Evolutionary conservation across 2,113 vertebrate species (phyloP), one percentile per base, ranked within the genome.

Genomic region (Tricholaema leucomelas): DNA sequence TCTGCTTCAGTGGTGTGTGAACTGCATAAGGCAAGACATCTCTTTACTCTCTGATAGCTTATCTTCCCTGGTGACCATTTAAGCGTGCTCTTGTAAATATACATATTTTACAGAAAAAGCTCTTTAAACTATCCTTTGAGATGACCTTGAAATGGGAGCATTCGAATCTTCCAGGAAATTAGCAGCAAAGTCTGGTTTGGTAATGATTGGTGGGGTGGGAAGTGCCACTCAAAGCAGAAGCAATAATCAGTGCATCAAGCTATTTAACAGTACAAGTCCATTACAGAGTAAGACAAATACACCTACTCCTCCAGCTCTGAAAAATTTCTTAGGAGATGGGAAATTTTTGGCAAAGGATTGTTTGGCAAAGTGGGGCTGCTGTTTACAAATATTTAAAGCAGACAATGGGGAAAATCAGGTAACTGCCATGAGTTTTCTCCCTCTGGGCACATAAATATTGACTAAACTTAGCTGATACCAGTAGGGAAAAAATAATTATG

Each of bases 1-100:
- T 98, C 98, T 98, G 98, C 98, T 99, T 98, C 98, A 98, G 92
- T 98, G 98, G 98, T 98, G 98, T 99, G 98, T 99, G 98, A 99
- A 98, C 98, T 98, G 97, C 96, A 98, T 98, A 98, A 98, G 98
- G 97, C 98, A 98, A 98, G 98, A 98, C 98, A 98, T 98, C 98
- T 98, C 98, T 98, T 98, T 98, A 98, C 98, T 99, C 97, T 98
- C 97, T 98, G 98, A 98, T 98, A 98, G 98, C 97, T 98, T 98
- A 98, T 98, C 98, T 98, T 98, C 98, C 98, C 98, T 97, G 98
- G 98, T 99, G 98, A 98, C 98, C 98, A 97, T 98, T 99, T 98
- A 98, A 98, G 98, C 97, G 96, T 98, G 97, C 97, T 98, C 98
- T 98, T 99, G 98, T 99, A 99, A 99, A 99, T 98, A 99, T 98